Evolutionary conservation across 2,888 invertebrate genomes (phyloP).

Genomic region (Archaeoteleia sp.): DNA sequence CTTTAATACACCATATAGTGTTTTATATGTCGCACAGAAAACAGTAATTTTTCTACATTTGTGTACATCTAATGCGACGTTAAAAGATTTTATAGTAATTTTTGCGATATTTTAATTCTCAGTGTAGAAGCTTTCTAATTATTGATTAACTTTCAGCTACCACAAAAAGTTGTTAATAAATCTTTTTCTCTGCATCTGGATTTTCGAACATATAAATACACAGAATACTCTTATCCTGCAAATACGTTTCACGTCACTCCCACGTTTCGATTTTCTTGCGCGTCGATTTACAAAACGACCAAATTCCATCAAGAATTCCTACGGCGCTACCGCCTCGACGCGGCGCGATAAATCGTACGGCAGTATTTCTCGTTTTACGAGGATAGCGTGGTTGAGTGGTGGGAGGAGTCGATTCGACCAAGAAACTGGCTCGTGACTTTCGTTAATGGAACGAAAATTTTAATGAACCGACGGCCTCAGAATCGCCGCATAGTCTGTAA

Average conservation of each 20-base stretch:
- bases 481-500: slow-evolving; percentile 22
- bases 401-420: slow-evolving; percentile 33
- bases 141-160: too few species aligned
- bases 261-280: slow-evolving; percentile 49
- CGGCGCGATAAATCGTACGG: slow-evolving; percentile 60
- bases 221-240: slow-evolving; percentile 24
- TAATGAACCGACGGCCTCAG: slow-evolving; percentile 31
- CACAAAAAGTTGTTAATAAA: background rate
- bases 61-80: too few species aligned
- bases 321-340: slow-evolving; percentile 39
- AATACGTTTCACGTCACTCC: slow-evolving; percentile 45
- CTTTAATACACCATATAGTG: too few species aligned
- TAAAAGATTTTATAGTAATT: too few species aligned
- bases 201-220: slow-evolving; percentile 34
- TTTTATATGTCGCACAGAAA: too few species aligned
- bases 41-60: too few species aligned
- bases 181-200: background rate
- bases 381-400: slow-evolving; percentile 30
- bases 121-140: too few species aligned
- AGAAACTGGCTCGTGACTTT: slow-evolving; percentile 49
- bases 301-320: slow-evolving; percentile 45
- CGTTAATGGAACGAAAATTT: slow-evolving; percentile 50
- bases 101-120: too few species aligned
- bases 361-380: slow-evolving; percentile 60
- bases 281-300: slow-evolving; percentile 49